Evolutionary conservation across 64 coral and sea anemone species (phyloP).

Genomic region (Platygyra sinensis): DNA sequence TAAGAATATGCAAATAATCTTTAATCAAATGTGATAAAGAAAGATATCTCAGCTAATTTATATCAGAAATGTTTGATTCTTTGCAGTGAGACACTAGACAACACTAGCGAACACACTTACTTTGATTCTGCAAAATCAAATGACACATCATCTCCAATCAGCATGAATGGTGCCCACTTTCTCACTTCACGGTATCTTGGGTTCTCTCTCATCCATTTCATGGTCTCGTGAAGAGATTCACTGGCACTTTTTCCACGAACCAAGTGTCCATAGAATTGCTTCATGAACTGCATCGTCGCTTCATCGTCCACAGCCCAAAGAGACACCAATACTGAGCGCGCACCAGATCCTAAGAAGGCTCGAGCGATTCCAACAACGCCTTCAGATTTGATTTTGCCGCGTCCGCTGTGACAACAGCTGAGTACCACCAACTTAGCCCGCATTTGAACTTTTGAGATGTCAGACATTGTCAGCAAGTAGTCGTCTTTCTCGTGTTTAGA

Average conservation of each 20-base stretch:
- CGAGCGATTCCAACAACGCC: not conserved
- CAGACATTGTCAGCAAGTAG: slow-evolving; percentile 20
- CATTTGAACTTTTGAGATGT: not conserved
- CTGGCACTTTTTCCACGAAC: not conserved
- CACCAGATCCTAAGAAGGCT: slow-evolving; percentile 1
- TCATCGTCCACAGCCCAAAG: slow-evolving; percentile 19
- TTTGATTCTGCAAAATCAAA: not conserved
- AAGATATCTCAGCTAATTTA: no score
- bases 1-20: no score
- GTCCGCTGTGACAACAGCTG: slow-evolving; percentile 32
- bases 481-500: slow-evolving; percentile 2
- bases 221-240: not conserved
- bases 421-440: slow-evolving; percentile 18
- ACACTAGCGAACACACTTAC: not conserved
- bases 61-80: no score
- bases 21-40: no score
- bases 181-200: not conserved
- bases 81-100: no score
- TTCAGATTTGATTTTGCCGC: slow-evolving; percentile 13
- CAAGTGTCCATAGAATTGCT: slow-evolving; percentile 10
- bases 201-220: slow-evolving; percentile 5
- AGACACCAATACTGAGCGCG: not conserved
- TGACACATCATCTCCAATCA: slow-evolving; percentile 41
- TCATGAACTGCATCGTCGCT: slow-evolving; percentile 9
- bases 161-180: slow-evolving; percentile 31